These are phyloP conservation scores for Aplodontia rufa DNA, from an alignment of 2,113 vertebrate species.

Conservation along the genomic window DNA sequence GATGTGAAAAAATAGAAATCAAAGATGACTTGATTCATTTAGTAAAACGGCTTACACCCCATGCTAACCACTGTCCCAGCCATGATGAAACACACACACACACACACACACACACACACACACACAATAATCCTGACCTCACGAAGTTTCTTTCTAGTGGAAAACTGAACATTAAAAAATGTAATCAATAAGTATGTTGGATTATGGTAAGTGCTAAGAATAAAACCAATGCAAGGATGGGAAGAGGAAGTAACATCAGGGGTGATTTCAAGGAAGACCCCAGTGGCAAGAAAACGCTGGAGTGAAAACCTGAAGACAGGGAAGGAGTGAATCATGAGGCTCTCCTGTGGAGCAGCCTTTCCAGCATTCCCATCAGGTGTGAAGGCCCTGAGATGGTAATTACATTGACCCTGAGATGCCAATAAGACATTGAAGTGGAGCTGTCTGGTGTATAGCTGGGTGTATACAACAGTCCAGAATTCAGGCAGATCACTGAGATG, in stretches of 20 bases:
- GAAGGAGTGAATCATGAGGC: neutral
- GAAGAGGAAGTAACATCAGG: neutral
- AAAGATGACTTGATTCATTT: neutral
- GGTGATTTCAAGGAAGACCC: neutral
- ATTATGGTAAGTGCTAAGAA: neutral
- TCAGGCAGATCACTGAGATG: neutral
- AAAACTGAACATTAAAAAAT: neutral
- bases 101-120: no score
- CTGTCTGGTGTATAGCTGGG: rapidly evolving
- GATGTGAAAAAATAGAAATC: neutral
- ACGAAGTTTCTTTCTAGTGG: neutral
- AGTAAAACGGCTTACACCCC: neutral
- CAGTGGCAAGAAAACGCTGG: neutral
- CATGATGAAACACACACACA: no score
- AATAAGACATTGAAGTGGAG: neutral
- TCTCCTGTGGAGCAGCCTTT: neutral
- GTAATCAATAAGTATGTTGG: neutral
- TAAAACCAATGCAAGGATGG: neutral
- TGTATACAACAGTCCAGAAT: no score
- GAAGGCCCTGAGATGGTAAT: neutral
- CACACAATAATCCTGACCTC: neutral
- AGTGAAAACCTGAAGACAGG: neutral
- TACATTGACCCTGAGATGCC: neutral
- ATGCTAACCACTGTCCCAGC: neutral
- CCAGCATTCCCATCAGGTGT: neutral